Percentiles rank a stretch among this genome's conserved stretches.
Evolutionary conservation across 2,888 invertebrate species (phyloP).

Genomic region (Venustoraphidia nigricollis): DNA sequence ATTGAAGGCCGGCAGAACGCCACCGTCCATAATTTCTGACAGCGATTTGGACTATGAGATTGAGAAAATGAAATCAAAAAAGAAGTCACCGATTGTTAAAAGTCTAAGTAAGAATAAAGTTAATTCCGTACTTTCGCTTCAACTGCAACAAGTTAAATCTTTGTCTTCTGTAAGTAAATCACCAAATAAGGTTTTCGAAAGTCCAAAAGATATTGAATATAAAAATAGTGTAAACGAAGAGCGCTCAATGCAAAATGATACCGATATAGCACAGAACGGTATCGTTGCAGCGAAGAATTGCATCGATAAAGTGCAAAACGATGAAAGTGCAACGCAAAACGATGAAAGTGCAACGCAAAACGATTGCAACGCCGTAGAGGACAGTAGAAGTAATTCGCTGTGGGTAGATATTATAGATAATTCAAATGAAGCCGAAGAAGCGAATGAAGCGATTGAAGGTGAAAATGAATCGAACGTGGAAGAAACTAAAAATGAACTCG

Average conservation of each 20-base stretch:
- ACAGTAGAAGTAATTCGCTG: conserved; percentile 21
- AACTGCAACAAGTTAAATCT: conserved; percentile 11
- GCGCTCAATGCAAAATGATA: too few species aligned
- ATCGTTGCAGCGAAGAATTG: too few species aligned
- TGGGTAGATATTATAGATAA: conserved; percentile 26
- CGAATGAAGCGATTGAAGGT: conserved; percentile 18
- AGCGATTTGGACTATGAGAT: conserved; percentile 54
- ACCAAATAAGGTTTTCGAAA: neutral
- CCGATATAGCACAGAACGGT: too few species aligned
- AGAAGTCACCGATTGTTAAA: conserved; percentile 34
- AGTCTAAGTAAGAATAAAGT: conserved; percentile 17
- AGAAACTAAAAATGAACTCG: conserved; percentile 17
- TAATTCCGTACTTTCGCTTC: conserved; percentile 10
- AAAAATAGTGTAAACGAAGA: too few species aligned
- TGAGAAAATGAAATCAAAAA: conserved; percentile 37
- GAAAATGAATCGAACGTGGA: conserved; percentile 24
- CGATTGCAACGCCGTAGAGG: conserved; percentile 16
- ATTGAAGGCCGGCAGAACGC: conserved; percentile 24
- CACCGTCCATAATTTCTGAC: conserved; percentile 43
- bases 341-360: too few species aligned
- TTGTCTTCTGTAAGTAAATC: conserved; percentile 24
- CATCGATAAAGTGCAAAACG: too few species aligned
- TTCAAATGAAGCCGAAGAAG: conserved; percentile 24
- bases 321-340: too few species aligned
- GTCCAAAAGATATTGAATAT: too few species aligned